Percentiles rank a stretch among this genome's conserved stretches.
Evolutionary conservation across 2,797 vertebrate species (phyloP).

Genomic region (Dendrocincla tyrannina): DNA sequence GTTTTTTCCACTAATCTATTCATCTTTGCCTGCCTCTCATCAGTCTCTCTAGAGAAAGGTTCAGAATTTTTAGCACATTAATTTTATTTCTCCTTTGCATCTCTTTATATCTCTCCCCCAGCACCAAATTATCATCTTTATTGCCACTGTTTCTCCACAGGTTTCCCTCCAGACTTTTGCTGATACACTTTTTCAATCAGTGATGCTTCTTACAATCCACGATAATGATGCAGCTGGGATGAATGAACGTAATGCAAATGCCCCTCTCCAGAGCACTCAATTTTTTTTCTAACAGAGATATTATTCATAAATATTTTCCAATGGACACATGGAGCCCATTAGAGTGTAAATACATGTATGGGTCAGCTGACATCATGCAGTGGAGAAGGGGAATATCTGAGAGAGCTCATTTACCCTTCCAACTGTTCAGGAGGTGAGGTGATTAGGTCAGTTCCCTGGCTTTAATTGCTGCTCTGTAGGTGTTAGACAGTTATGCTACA

Average conservation of each 20-base stretch:
- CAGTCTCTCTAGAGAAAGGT: background rate
- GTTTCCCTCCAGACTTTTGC: background rate
- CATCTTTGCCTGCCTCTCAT: background rate
- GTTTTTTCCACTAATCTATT: background rate
- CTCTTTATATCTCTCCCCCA: background rate
- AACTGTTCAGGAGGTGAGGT: background rate
- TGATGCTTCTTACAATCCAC: too few species aligned
- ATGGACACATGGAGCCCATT: background rate
- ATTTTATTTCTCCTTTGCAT: background rate
- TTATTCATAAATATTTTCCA: background rate
- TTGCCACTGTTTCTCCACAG: background rate
- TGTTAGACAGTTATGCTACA: slow-evolving; percentile 40
- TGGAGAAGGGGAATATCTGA: background rate
- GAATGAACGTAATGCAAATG: background rate
- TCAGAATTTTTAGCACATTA: background rate
- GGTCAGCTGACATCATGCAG: background rate
- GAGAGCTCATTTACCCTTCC: background rate
- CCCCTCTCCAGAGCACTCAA: background rate
- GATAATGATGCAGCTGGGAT: background rate
- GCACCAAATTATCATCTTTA: background rate
- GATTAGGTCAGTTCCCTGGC: background rate
- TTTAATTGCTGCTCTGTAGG: background rate
- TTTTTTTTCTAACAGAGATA: background rate
- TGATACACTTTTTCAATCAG: accelerated
- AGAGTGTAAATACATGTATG: background rate